Evolutionary conservation across 2,797 vertebrate species (phyloP).

Genomic region (Poeciliopsis presidionis): DNA sequence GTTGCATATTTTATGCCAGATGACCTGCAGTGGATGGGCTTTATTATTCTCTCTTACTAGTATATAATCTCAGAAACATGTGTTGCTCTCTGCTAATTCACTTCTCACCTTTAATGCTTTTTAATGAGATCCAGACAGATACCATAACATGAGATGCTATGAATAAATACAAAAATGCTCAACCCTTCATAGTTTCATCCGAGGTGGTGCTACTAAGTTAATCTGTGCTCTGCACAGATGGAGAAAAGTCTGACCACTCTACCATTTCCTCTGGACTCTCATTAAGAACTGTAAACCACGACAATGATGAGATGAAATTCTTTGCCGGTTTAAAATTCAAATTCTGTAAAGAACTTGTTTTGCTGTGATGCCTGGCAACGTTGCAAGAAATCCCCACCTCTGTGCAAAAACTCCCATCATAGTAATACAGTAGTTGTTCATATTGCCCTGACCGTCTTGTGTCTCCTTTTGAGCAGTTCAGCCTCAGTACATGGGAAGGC

Average conservation of each 20-base stretch:
- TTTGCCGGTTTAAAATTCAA: not conserved
- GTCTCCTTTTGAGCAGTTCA: conserved; percentile 57
- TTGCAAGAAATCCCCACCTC: not conserved
- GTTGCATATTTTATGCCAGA: not conserved
- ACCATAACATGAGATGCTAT: not conserved
- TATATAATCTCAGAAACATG: not conserved
- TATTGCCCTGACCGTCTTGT: conserved; percentile 30
- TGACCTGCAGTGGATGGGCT: not conserved
- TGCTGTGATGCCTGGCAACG: not conserved
- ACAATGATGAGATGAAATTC: not conserved
- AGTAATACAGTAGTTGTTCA: conserved; percentile 31
- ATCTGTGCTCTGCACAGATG: not conserved
- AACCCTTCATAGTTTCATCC: not conserved
- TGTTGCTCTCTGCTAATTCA: not conserved
- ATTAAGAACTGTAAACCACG: not conserved
- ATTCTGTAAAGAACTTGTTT: not conserved
- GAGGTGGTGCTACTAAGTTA: not conserved
- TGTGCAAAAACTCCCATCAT: conserved; percentile 19
- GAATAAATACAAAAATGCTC: not conserved
- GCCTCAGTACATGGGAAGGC: conserved; percentile 34
- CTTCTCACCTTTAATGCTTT: not conserved
- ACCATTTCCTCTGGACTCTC: not conserved
- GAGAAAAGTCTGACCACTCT: not conserved
- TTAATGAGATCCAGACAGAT: not conserved
- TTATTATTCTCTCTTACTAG: not conserved